These are phyloP conservation scores for Platycnemis pennipes DNA, from an alignment of 2,888 invertebrate genomes.

Conservation along the genomic window DNA sequence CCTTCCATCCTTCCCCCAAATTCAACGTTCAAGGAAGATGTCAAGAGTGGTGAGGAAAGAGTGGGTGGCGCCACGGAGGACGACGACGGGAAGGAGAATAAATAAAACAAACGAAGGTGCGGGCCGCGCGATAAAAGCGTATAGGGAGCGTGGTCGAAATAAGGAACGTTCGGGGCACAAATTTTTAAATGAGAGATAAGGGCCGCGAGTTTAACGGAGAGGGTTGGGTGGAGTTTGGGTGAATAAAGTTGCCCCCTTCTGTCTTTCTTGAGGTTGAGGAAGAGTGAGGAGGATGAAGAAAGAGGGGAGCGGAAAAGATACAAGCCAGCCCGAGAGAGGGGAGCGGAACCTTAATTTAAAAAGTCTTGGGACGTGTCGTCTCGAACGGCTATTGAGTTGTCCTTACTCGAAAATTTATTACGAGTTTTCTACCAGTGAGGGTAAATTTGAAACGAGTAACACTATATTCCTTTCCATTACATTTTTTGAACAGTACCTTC, in stretches of 20 bases:
- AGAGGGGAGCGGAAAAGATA: background rate
- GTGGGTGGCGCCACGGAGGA: background rate
- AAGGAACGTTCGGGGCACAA: constrained; percentile 50
- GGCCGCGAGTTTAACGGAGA: constrained; percentile 11
- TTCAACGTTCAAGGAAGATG: constrained; percentile 21
- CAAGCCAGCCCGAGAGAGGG: background rate
- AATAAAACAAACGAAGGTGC: constrained; percentile 38
- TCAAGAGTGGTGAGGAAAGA: background rate
- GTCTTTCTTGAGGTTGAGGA: background rate
- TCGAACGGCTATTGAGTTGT: background rate
- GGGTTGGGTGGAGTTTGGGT: too few species aligned
- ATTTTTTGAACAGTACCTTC: too few species aligned
- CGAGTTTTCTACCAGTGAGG: too few species aligned
- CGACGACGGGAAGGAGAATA: background rate
- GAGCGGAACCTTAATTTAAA: background rate
- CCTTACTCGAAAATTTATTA: too few species aligned
- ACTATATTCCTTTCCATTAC: too few species aligned
- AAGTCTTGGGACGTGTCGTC: background rate
- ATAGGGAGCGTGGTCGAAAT: background rate
- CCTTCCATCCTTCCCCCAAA: background rate
- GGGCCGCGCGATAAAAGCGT: constrained; percentile 24
- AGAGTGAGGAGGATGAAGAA: background rate
- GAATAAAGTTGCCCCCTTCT: background rate
- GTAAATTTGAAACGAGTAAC: too few species aligned
- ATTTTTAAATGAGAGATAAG: constrained; percentile 61